Evolutionary conservation across 1,140 invertebrate species (phyloP).

Genomic region (Oryzaephilus surinamensis): DNA sequence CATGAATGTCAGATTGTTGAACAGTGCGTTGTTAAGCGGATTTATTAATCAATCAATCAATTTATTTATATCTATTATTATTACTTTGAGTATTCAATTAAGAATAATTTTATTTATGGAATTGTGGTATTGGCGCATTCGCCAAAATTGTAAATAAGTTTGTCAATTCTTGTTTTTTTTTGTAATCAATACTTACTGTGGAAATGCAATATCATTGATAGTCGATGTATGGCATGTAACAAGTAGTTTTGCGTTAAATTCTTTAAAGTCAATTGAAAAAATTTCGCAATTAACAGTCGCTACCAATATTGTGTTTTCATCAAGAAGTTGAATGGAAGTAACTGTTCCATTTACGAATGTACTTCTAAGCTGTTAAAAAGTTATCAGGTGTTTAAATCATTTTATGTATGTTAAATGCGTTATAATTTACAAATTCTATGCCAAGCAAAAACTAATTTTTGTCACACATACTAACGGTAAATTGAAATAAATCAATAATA

Average conservation of each 20-base stretch:
- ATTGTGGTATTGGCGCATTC: not conserved
- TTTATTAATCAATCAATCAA: too few species aligned
- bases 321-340: constrained; percentile 51
- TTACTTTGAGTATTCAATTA: not conserved
- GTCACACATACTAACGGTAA: too few species aligned
- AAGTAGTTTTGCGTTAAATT: constrained; percentile 57
- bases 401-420: not conserved
- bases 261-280: constrained; percentile 60
- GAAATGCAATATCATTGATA: constrained; percentile 76
- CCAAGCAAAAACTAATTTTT: not conserved
- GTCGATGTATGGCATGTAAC: constrained; percentile 71
- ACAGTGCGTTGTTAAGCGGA: too few species aligned
- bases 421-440: not conserved
- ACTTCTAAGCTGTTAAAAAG: constrained; percentile 3
- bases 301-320: constrained; percentile 48
- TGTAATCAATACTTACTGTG: constrained; percentile 53
- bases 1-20: too few species aligned
- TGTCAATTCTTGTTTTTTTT: too few species aligned
- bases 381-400: too few species aligned
- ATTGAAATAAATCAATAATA: not conserved
- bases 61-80: too few species aligned
- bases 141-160: too few species aligned
- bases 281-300: constrained; percentile 74
- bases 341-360: constrained; percentile 34
- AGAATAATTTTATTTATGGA: not conserved